Evolutionary conservation across 2,113 vertebrate genomes (phyloP).

Genomic region (Otus sunia): DNA sequence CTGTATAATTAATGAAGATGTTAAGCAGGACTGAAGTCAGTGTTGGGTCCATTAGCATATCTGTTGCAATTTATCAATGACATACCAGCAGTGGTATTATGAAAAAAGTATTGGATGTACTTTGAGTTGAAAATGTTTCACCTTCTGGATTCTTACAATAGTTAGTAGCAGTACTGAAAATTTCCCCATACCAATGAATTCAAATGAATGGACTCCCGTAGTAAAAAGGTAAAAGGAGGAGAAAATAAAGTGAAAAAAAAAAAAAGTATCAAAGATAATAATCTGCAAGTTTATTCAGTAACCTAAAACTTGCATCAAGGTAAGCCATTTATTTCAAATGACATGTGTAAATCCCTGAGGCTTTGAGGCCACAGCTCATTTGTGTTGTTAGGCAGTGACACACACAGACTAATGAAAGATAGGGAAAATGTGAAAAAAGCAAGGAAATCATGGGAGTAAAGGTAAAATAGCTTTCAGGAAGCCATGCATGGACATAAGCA

Average conservation of each 20-base stretch:
- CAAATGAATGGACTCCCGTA: not conserved
- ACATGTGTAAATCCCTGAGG: not conserved
- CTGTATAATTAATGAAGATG: not conserved
- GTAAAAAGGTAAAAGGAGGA: not conserved
- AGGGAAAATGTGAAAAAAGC: not conserved
- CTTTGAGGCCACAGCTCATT: not conserved
- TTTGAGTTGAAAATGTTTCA: not conserved
- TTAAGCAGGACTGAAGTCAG: not conserved
- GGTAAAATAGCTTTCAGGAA: not conserved
- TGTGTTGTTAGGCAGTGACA: not conserved
- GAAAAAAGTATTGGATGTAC: not conserved
- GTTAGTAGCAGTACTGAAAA: not conserved
- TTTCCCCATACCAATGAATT: not conserved
- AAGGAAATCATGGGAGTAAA: not conserved
- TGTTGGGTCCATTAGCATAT: not conserved
- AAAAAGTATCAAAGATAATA: not conserved
- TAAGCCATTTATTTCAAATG: conserved; percentile 17
- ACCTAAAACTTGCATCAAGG: not conserved
- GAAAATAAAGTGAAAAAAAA: accelerated
- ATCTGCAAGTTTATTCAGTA: not conserved
- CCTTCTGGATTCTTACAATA: not conserved
- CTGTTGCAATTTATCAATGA: not conserved
- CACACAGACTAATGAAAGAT: not conserved
- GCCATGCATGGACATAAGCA: not conserved
- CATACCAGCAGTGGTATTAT: not conserved